These are phyloP conservation scores for Psilanteris sp. DNA, from an alignment of 1,140 invertebrate genomes.

Conservation along the genomic window DNA sequence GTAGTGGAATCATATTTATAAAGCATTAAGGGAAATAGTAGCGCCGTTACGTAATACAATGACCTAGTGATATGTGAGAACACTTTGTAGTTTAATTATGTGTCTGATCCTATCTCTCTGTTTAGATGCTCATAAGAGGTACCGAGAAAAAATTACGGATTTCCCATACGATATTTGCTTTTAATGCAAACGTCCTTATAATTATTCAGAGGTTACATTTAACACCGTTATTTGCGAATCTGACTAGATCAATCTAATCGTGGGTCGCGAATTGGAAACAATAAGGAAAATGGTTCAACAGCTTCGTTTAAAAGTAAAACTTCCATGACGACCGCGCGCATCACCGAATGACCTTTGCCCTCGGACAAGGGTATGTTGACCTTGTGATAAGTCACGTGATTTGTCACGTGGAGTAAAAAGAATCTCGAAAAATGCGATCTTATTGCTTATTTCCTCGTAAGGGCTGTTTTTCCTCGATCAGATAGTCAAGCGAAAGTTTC, in stretches of 20 bases:
- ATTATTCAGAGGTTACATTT: conserved; percentile 48
- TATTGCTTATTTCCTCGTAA: no score
- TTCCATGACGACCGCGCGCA: no score
- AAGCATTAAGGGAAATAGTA: conserved; percentile 36
- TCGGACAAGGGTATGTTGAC: no score
- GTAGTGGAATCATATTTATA: conserved; percentile 55
- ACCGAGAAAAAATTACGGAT: conserved; percentile 49
- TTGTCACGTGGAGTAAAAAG: no score
- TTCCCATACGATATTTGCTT: conserved; percentile 58
- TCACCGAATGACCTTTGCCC: no score
- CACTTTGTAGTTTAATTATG: conserved; percentile 56
- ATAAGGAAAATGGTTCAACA: no score
- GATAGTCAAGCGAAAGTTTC: no score
- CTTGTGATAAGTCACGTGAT: no score
- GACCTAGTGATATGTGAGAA: conserved; percentile 64
- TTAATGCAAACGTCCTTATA: conserved; percentile 41
- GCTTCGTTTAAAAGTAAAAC: no score
- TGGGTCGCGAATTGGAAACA: no score
- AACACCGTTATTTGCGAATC: conserved; percentile 41
- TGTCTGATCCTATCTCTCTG: conserved; percentile 38
- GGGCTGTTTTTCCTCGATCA: no score
- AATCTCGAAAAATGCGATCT: no score
- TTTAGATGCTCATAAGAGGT: conserved; percentile 53
- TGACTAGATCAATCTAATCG: conserved; percentile 29
- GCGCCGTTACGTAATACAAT: conserved; percentile 62